Evolutionary conservation across 2,797 vertebrate species (phyloP).

Genomic region (Melopsittacus undulatus): DNA sequence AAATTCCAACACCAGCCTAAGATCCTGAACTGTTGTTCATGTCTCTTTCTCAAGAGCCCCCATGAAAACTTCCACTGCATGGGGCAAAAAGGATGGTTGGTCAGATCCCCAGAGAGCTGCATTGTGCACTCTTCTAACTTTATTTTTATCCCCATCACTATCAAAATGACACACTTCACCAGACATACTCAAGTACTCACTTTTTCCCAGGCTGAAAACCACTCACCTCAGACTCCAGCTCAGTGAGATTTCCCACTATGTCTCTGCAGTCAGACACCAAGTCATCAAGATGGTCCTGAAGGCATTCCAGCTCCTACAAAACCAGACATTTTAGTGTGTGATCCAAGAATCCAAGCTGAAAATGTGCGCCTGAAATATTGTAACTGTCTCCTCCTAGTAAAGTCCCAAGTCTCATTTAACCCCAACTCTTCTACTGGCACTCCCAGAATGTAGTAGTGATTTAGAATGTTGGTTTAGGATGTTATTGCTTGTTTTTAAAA

Average conservation of each 20-base stretch:
- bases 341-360: not conserved
- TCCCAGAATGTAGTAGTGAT: not conserved
- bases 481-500: not conserved
- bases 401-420: not conserved
- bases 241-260: constrained; percentile 92
- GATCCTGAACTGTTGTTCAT: not conserved
- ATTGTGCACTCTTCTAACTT: not conserved
- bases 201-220: not conserved
- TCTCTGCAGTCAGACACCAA: constrained; percentile 87
- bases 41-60: not conserved
- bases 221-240: constrained; percentile 93
- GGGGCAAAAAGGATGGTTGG: not conserved
- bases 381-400: not conserved
- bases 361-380: not conserved
- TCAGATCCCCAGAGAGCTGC: not conserved
- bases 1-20: not conserved
- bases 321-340: not conserved
- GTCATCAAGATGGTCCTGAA: constrained; percentile 95
- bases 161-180: not conserved
- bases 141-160: not conserved
- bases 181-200: not conserved
- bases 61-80: not conserved
- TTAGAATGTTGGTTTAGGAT: not conserved
- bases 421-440: not conserved
- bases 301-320: constrained; percentile 90